These are phyloP conservation scores for Lochmaea crataegi DNA, from an alignment of 2,888 invertebrate genomes.

Conservation along the genomic window DNA sequence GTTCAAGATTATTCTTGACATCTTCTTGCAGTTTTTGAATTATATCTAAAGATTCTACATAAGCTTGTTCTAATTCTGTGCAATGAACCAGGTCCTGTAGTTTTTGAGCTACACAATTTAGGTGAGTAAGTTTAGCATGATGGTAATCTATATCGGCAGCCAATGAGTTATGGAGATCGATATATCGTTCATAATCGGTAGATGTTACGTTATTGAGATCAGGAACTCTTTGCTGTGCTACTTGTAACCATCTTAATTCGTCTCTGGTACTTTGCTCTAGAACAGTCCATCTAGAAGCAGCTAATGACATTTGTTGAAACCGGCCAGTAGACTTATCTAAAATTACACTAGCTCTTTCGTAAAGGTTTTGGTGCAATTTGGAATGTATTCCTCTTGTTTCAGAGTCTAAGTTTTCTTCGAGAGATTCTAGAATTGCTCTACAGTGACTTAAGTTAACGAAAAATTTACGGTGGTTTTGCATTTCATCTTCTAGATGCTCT, in stretches of 20 bases:
- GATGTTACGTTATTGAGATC: constrained; percentile 84
- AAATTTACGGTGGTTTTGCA: constrained; percentile 89
- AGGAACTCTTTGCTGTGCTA: constrained; percentile 86
- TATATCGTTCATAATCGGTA: constrained; percentile 86
- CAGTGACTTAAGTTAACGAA: constrained; percentile 90
- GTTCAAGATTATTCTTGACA: constrained; percentile 77
- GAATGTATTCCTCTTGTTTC: constrained; percentile 82
- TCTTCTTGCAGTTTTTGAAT: constrained; percentile 80
- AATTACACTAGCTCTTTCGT: constrained; percentile 79
- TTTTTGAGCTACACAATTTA: constrained; percentile 78
- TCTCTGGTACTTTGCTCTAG: constrained; percentile 85
- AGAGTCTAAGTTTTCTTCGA: constrained; percentile 84
- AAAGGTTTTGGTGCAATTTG: constrained; percentile 79
- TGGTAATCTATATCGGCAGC: constrained; percentile 84
- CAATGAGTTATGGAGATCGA: constrained; percentile 83
- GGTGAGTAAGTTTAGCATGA: constrained; percentile 80
- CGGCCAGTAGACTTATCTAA: constrained; percentile 84
- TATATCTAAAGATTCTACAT: constrained; percentile 78
- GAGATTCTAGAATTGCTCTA: constrained; percentile 84
- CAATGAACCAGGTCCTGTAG: constrained; percentile 81
- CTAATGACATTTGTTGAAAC: constrained; percentile 85
- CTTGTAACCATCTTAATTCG: constrained; percentile 84
- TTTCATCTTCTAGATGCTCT: constrained; percentile 87
- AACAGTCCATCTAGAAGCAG: constrained; percentile 86
- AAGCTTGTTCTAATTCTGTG: constrained; percentile 79